Evolutionary conservation across 2,113 vertebrate species (phyloP).

Genomic region (Cryptomyrus ogoouensis): DNA sequence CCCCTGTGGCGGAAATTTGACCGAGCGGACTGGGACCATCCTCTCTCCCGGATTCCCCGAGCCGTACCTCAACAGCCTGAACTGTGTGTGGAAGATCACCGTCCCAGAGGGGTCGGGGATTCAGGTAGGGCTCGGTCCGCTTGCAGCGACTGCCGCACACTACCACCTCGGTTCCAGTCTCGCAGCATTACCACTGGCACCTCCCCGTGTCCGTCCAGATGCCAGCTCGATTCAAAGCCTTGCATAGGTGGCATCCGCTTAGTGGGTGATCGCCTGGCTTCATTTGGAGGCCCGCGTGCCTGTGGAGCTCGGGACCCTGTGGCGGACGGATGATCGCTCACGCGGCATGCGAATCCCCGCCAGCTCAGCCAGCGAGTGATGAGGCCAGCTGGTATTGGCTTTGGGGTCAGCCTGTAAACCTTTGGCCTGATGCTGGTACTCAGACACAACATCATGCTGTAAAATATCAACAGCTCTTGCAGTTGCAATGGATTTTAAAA

Average conservation of each 20-base stretch:
- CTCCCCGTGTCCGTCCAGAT: background rate
- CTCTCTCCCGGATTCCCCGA: constrained; percentile 93
- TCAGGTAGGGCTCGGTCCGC: constrained; percentile 64
- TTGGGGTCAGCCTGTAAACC: background rate
- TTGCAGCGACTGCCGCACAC: background rate
- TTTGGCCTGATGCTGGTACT: background rate
- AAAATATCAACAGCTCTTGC: background rate
- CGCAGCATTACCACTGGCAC: background rate
- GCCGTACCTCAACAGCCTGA: constrained; percentile 94
- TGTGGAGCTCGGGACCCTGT: background rate
- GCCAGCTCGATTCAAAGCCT: background rate
- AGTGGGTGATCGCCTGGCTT: background rate
- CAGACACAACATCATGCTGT: background rate
- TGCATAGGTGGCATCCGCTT: background rate
- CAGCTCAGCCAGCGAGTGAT: background rate
- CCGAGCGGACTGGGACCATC: constrained; percentile 86
- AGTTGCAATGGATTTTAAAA: background rate
- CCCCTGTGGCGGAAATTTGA: constrained; percentile 91
- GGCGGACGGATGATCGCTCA: background rate
- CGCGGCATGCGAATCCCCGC: background rate
- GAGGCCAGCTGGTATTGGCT: background rate
- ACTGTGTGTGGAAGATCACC: constrained; percentile 95
- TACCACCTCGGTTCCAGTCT: background rate
- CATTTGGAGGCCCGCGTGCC: background rate
- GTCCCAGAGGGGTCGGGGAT: constrained; percentile 94